Conservation (phyloP, 1,140 invertebrate genomes). For the Trialeurodes vaporariorum region DNA sequence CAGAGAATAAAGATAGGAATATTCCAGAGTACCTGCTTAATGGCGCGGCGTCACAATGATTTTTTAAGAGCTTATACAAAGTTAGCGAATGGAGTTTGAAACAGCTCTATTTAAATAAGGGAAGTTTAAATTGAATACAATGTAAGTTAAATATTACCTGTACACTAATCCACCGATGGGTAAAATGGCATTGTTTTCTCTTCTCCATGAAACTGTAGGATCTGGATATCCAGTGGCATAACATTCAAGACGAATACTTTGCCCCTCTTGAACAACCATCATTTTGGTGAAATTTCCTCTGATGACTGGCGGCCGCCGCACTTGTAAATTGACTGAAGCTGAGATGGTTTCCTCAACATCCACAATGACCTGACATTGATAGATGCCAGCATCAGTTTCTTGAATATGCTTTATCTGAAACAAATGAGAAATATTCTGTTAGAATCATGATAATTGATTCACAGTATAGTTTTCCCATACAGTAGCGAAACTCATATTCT, state of each 20-base stretch:
- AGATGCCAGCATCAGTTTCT: constrained; percentile 40
- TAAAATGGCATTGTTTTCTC: constrained; percentile 41
- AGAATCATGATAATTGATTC: no score
- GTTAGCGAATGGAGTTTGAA: no score
- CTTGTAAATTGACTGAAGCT: constrained; percentile 35
- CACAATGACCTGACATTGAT: constrained; percentile 39
- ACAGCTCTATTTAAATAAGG: no score
- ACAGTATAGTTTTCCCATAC: no score
- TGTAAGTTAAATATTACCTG: no score
- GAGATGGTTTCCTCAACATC: constrained; percentile 33
- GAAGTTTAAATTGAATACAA: no score
- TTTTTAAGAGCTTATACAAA: no score
- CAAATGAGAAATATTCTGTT: no score
- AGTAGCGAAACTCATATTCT: no score
- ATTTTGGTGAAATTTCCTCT: constrained; percentile 39
- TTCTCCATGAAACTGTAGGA: constrained; percentile 38
- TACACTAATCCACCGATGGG: constrained; percentile 39
- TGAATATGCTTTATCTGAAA: constrained; percentile 38
- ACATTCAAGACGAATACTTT: constrained; percentile 35
- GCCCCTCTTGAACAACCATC: constrained; percentile 34
- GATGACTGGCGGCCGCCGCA: constrained; percentile 38
- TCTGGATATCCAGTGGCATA: constrained; percentile 35
- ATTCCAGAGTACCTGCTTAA: no score
- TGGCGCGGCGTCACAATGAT: no score
- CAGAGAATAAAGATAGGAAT: no score